These are phyloP conservation scores for Orthonyx spaldingii DNA, from an alignment of 2,113 vertebrate species.

Conservation along the genomic window DNA sequence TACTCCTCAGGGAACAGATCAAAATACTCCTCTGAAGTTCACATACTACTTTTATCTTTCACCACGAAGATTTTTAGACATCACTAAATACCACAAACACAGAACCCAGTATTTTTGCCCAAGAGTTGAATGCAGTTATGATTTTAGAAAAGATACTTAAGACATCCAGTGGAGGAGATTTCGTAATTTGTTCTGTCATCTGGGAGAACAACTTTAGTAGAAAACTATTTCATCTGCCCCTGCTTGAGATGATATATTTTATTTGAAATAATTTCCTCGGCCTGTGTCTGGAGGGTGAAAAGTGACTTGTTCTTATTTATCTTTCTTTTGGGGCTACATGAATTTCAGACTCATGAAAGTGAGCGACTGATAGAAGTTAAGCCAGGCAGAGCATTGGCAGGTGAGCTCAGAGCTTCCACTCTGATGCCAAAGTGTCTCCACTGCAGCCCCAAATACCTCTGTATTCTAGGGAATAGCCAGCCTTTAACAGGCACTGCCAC, in stretches of 20 bases:
- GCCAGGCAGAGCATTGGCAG: slow-evolving; percentile 42
- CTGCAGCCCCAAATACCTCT: background rate
- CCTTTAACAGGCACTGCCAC: slow-evolving; percentile 25
- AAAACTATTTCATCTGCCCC: slow-evolving; percentile 69
- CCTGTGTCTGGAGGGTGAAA: slow-evolving; percentile 72
- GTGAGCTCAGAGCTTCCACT: slow-evolving; percentile 24
- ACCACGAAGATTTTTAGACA: background rate
- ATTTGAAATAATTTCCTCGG: slow-evolving; percentile 73
- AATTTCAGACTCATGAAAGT: slow-evolving; percentile 72
- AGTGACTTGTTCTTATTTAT: slow-evolving; percentile 75
- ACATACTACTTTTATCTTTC: background rate
- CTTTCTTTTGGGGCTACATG: slow-evolving; percentile 70
- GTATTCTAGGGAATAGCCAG: slow-evolving; percentile 14
- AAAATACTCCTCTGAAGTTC: background rate
- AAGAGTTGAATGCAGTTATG: slow-evolving; percentile 15
- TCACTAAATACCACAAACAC: background rate
- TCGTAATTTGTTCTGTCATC: slow-evolving; percentile 57
- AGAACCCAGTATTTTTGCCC: background rate
- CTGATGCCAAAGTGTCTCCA: background rate
- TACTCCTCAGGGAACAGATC: background rate
- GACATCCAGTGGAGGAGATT: slow-evolving; percentile 37
- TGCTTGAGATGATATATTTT: slow-evolving; percentile 74
- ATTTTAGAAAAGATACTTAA: slow-evolving; percentile 55
- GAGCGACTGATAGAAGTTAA: slow-evolving; percentile 68
- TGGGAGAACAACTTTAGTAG: slow-evolving; percentile 52